Conservation (phyloP, 2,888 invertebrate genomes). For the Acanthosepion esculentum region DNA sequence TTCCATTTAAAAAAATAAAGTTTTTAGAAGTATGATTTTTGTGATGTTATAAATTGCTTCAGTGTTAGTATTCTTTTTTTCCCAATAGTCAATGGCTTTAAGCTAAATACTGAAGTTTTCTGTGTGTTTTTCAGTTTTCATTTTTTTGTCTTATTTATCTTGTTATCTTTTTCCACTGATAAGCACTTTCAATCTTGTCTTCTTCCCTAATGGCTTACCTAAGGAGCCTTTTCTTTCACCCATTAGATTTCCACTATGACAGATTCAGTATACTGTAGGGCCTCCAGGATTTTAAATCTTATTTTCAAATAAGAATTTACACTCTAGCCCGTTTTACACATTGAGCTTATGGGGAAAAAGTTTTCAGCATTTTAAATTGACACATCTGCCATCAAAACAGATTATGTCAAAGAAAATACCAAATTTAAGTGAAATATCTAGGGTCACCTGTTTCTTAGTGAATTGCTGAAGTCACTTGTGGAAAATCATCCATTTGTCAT, state of each 20-base stretch:
- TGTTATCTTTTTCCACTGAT: neutral
- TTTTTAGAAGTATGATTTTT: neutral
- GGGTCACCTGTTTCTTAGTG: neutral
- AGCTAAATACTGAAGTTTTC: neutral
- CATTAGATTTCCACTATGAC: neutral
- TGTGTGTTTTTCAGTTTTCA: neutral
- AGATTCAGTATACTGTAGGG: neutral
- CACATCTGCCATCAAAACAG: neutral
- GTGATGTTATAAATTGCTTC: too few species aligned
- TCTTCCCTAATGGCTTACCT: neutral
- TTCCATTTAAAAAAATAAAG: neutral
- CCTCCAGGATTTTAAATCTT: neutral
- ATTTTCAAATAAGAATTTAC: neutral
- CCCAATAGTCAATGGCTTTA: neutral
- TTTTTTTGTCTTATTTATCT: neutral
- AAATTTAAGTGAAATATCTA: neutral
- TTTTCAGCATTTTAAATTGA: neutral
- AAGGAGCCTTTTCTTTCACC: neutral
- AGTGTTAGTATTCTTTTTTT: too few species aligned
- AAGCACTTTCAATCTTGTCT: neutral
- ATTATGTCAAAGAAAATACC: neutral
- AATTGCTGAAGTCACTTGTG: neutral
- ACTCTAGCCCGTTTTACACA: neutral
- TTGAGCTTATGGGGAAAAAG: neutral
- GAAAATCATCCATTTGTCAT: neutral